These are phyloP conservation scores for Morinoia aosen DNA, from an alignment of 2,888 invertebrate genomes.

Conservation along the genomic window DNA sequence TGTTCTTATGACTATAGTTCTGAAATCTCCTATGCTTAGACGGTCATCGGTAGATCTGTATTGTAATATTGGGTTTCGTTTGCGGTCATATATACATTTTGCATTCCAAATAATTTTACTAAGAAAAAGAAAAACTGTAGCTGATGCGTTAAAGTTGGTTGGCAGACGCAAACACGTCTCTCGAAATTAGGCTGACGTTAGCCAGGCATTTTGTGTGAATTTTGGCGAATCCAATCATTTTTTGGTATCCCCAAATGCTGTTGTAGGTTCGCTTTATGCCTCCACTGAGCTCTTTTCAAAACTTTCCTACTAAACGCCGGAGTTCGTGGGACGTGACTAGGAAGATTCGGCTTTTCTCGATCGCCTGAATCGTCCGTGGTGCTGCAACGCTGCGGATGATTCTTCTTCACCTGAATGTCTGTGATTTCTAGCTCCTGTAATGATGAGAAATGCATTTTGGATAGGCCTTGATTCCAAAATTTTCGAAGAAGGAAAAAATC, in stretches of 20 bases:
- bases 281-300: constrained; percentile 10
- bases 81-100: background rate
- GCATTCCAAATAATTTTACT: background rate
- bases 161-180: background rate
- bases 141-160: background rate
- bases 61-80: no score
- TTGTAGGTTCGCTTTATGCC: background rate
- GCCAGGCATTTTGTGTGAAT: background rate
- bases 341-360: background rate
- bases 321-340: constrained; percentile 4
- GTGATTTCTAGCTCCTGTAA: background rate
- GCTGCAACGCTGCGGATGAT: background rate
- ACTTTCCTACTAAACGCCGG: constrained; percentile 13
- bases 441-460: background rate
- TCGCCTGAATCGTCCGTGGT: background rate
- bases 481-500: no score
- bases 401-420: background rate
- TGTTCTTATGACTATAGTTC: background rate
- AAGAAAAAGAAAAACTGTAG: background rate
- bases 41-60: background rate
- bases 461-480: background rate
- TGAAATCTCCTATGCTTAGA: background rate
- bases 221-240: constrained; percentile 23
- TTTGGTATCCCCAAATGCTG: background rate
- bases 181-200: background rate